Base-by-base conservation (phyloP, 2,113 vertebrate genomes). In the Sinocyclocheilus maitianheensis region DNA sequence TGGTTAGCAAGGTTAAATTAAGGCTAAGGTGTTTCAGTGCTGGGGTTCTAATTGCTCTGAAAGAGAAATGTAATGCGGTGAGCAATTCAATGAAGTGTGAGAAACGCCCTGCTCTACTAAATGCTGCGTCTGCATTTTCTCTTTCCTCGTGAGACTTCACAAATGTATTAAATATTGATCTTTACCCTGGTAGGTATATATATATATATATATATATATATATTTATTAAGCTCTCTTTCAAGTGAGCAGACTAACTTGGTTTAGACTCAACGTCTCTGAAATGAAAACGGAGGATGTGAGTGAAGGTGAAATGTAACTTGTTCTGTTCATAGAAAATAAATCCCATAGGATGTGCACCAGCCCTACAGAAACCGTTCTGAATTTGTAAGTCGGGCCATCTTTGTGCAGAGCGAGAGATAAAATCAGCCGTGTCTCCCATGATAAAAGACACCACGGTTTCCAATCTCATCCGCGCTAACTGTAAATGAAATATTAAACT, bases 401-500 rank as follows among this genome's bases (percentile, higher is more conserved):
- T 78, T 34, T 4, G 48, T 3, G 3, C 40, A 81, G 62, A 67
- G 60, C 22, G 12, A 67, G 43, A 82, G 63, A 82, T 67, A 53
- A 82, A 82, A 51, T 71, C 81, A 71, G 63, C 46, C 24, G 3
- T 46, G 30, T 76, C 51, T 55, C 75, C 62, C 7, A 53, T 81
- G 16, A 22, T 51, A 26, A 26, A 58, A 74, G 79, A 74, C 65
- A 34, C 6, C 20, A 51, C 3, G 34, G 16, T 85, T 90, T 89
- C 78, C 79, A 88, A 72, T 88, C 87, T 72, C 75, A 81, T 69
- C 77, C 81, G 74, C 63, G 14, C 72, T 79, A 72, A 53, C 40
- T 87, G 24, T 88, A 85, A 90, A 91, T 91, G 46, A 92, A 92
- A 92, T 88, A 92, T 91, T 90, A 75, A 90, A 87, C 86, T 87